Base-by-base conservation (phyloP, 2,797 vertebrate species). In the Takifugu ocellatus region DNA sequence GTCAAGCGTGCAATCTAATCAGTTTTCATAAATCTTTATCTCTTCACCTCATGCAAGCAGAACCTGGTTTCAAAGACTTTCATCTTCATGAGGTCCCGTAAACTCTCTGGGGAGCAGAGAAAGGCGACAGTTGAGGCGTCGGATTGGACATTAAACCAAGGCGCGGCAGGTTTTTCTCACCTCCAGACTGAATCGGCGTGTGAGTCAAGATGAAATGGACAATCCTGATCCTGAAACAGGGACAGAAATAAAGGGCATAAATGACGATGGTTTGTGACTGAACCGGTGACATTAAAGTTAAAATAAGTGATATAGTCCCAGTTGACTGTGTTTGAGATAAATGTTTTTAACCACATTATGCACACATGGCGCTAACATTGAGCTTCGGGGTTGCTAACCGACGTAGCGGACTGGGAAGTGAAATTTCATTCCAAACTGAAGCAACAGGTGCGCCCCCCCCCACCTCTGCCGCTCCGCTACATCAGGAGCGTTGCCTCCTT, bases 11-110 rank as follows among this genome's bases (percentile, higher is more conserved):
- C 7, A 17, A 10, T 7, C 47, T 39, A 39, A 39, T 39, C 36
- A 39, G 36, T 3, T 39, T 14, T 39, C 36, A 5, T 39, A 10
- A 39, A 39, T 14, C 36, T 39, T 39, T 44, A 44, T 44, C n/a
- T 70, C 46, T 70, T 81, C 81, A 97, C 95, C 92, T 93, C 83
- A 17, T 98, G 96, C 71, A 98, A 88, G 51, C 94, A 93, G 70
- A 97, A 97, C 2, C 55, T 81, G 6, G 91, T 56, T 66, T 95
- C 91, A 56, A 97, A 97, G 60, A 96, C 91, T 3, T 91, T 90
- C 5, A 76, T 72, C 59, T 87, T 91, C 70, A 91, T 69, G 50
- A 97, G 87, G n/a, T 92, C 79, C 0, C 47, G 56, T 17, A 96
- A 87, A 8, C 73, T 81, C 74, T 94, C 95, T 96, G 57, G 70